Evolutionary conservation across 1,140 invertebrate species (phyloP), one percentile per base, ranked within the genome.

Genomic region (Pantala flavescens): DNA sequence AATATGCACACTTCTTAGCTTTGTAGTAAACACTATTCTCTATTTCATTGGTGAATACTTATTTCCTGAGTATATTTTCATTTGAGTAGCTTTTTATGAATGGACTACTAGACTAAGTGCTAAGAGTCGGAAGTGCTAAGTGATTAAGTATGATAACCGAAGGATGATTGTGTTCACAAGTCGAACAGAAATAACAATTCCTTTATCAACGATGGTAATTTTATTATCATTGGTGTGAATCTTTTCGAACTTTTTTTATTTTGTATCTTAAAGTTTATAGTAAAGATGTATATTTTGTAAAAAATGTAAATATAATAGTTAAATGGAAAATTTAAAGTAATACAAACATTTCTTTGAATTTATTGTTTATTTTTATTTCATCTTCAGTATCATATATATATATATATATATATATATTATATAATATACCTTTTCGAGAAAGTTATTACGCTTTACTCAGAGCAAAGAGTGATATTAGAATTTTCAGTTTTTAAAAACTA

Each of bases 231-330:
- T 36, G 28, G 2, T 5, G 12, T 7, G 5, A 3, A 63, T 63
- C 49, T 63, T 63, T 63, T 63, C 49, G 3, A 63, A 63, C 49
- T 63, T 63, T 63, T 63, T 63, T 36, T 7, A 49, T 49, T 49
- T 63, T 63, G 2, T 63, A 63, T 21, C 49, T 63, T 21, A 63
- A 3, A 12, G 49, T 63, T 63, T 63, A 63, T 63, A 63, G 49
- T 7, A 63, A 16, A 63, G n/a, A 63, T 63, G 49, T 63, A 21
- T 63, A 63, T 63, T 63, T 63, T 63, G 49, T 63, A 63, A 63
- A 63, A 63, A 63, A 63, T 63, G 49, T 63, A 63, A 63, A 63
- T 63, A 63, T 63, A 7, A 63, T 63, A 63, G n/a, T 63, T 63
- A 63, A 63, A 12, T 63, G 49, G n/a, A 63, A 63, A 21, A 7